phyloP scores from a whole-genome alignment of 1,140 invertebrate genomes.

The Potamilus streckersoni region DNA sequence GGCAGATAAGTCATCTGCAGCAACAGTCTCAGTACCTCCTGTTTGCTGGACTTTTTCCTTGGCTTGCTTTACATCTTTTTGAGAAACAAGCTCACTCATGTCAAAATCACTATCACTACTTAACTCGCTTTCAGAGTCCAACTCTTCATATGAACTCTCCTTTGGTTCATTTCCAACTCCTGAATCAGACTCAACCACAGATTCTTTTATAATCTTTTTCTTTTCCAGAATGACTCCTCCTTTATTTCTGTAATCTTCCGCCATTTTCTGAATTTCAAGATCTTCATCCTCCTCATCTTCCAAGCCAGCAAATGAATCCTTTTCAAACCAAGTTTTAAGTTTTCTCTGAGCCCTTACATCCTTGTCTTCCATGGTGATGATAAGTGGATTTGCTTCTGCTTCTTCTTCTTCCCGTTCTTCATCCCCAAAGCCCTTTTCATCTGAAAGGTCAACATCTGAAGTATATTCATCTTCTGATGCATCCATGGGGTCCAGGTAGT shows the following conservation, averaged over 20 bases:
- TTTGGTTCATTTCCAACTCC: conserved; percentile 35
- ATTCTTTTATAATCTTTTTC: conserved; percentile 47
- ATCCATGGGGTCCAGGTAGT: conserved; percentile 37
- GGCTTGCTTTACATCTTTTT: conserved; percentile 18
- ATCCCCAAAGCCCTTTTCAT: conserved; percentile 53
- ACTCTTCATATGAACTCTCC: conserved; percentile 37
- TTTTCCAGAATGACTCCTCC: conserved; percentile 50
- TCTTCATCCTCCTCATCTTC: conserved; percentile 88
- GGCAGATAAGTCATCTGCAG: conserved; percentile 17
- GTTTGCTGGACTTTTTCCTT: conserved; percentile 59
- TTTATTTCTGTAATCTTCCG: conserved; percentile 76
- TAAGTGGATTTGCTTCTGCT: conserved; percentile 77
- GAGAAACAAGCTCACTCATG: conserved; percentile 39
- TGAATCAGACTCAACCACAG: conserved; percentile 20
- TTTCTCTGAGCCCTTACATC: conserved; percentile 51
- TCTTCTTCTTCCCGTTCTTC: conserved; percentile 38
- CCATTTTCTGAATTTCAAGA: conserved; percentile 85
- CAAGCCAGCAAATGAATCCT: conserved; percentile 85
- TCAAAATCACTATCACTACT: conserved; percentile 52
- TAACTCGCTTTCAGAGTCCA: conserved; percentile 42
- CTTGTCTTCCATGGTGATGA: conserved; percentile 87
- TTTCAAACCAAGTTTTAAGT: conserved; percentile 30
- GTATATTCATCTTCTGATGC: conserved; percentile 42
- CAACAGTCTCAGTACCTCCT: conserved; percentile 76
- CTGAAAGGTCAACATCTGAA: conserved; percentile 35